Evolutionary conservation across 2,888 invertebrate species (phyloP), one percentile per base, ranked within the genome.

Genomic region (Clunio marinus): DNA sequence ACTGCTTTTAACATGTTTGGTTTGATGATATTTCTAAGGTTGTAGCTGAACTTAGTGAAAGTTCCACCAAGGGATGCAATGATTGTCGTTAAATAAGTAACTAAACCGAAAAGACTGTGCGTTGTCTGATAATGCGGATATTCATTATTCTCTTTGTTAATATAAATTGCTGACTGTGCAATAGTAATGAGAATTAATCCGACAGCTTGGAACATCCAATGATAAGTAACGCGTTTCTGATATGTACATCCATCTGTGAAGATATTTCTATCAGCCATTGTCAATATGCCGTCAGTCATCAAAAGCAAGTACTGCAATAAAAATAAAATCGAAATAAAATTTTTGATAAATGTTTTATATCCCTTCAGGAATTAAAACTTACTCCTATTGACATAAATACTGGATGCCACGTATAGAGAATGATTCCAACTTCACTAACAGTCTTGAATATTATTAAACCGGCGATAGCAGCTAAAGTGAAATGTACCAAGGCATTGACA

Each of bases 231-330:
- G 72, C 74, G 73, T 20, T 69, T 60, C n/a, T 27, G 35, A 25
- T 67, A 69, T 24, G 70, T 68, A 25, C 71, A 71, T 35, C 70
- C 71, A 69, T 71, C 72, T 46, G 73, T 72, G 28, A 76, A 70
- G 5, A 75, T 71, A 70, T 77, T 78, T 69, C 76, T 73, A 69
- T 75, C 74, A 45, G 75, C 73, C 25, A 78, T 70, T 13, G 74
- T 70, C 37, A 76, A 70, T 32, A 78, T 73, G 27, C 74, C 77
- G 72, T 77, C 76, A 2, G 75, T 73, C 76, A 78, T 75, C 28
- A 78, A 46, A 4, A 77, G 70, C 71, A 75, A 73, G 76, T 77
- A 78, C 77, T 78, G 69, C 70, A 77, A 77, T 5, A 71, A 67
- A 70, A 28, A 28, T 28, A 1, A 32, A n/a, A 63, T 3, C 37